Evolutionary conservation across 2,797 vertebrate genomes (phyloP).

Genomic region (Synanceia verrucosa): DNA sequence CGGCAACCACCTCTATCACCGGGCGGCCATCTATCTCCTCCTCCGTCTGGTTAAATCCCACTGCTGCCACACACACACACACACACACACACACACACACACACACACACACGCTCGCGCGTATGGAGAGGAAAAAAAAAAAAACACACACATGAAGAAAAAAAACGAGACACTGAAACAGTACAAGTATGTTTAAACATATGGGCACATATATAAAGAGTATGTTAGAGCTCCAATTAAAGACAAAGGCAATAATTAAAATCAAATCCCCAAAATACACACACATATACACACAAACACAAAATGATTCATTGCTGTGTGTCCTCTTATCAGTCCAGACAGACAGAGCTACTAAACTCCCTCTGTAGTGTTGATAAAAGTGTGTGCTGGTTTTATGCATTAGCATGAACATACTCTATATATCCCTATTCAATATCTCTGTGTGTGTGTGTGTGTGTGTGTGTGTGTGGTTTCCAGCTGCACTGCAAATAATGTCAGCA

Average conservation of each 20-base stretch:
- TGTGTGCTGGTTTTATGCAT: neutral
- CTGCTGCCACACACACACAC: neutral
- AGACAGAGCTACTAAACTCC: neutral
- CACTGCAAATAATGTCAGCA: conserved; percentile 14
- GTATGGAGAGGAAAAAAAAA: neutral
- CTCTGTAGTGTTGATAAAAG: neutral
- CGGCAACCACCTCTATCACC: conserved; percentile 38
- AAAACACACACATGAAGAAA: neutral
- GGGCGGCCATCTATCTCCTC: conserved; percentile 28
- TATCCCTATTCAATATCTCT: neutral
- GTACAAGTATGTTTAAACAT: neutral
- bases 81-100: neutral
- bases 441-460: neutral
- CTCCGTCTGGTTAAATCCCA: conserved; percentile 23
- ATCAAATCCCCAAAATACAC: neutral
- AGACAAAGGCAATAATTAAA: neutral
- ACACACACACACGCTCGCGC: neutral
- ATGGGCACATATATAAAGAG: neutral
- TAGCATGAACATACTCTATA: neutral
- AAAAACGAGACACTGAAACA: neutral
- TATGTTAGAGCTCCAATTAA: neutral
- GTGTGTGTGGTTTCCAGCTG: conserved; percentile 22
- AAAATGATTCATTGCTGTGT: neutral
- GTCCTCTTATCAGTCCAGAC: conserved; percentile 32
- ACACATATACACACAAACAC: neutral